Evolutionary conservation across 1,140 invertebrate genomes (phyloP).

Genomic region (Drosophila grimshawi): DNA sequence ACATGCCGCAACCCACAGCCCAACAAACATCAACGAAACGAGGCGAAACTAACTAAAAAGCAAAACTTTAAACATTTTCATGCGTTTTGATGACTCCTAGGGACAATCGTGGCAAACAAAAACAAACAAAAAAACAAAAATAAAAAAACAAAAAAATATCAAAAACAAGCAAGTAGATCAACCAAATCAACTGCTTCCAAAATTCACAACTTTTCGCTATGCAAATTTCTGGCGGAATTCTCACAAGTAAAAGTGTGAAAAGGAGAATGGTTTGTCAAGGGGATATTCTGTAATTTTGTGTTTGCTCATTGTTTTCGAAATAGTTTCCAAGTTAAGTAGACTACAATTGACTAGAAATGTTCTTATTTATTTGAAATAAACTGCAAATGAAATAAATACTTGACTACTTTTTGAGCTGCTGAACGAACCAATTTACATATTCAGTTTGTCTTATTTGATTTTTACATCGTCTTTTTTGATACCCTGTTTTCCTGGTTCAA

Average conservation of each 20-base stretch:
- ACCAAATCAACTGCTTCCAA: constrained; percentile 9
- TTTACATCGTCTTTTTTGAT: too few species aligned
- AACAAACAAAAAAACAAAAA: background rate
- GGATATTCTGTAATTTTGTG: background rate
- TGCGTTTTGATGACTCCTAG: constrained; percentile 49
- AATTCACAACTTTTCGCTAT: background rate
- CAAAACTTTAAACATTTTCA: constrained; percentile 69
- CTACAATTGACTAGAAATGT: too few species aligned
- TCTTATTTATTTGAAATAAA: too few species aligned
- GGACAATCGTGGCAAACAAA: constrained; percentile 15
- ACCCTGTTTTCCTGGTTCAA: too few species aligned
- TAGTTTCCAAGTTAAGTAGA: too few species aligned
- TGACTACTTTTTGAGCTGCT: too few species aligned
- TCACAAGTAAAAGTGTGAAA: background rate
- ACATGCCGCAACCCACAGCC: constrained; percentile 28
- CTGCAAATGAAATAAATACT: too few species aligned
- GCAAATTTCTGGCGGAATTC: constrained; percentile 8
- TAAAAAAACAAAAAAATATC: background rate
- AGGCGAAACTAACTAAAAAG: constrained; percentile 58
- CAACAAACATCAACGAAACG: constrained; percentile 4
- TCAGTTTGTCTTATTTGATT: too few species aligned
- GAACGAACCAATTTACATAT: too few species aligned
- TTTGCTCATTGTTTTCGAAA: too few species aligned
- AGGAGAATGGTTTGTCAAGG: too few species aligned
- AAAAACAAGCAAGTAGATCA: background rate